These are phyloP conservation scores for Ceraclea dissimilis DNA, from an alignment of 2,888 invertebrate species.

Conservation along the genomic window DNA sequence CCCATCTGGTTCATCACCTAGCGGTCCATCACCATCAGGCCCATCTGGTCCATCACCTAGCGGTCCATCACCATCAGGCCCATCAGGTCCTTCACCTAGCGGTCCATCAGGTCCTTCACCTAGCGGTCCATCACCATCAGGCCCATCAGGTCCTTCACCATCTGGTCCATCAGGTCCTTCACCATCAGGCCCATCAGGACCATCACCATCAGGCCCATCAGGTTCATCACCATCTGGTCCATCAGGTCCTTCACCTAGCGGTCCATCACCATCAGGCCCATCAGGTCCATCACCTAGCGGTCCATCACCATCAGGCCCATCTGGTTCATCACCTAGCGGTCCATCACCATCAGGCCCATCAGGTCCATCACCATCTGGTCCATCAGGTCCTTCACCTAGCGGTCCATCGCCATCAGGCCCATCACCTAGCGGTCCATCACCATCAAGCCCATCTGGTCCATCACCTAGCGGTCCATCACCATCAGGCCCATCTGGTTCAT, in stretches of 20 bases:
- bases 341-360: too few species aligned
- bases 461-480: too few species aligned
- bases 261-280: neutral
- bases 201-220: neutral
- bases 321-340: too few species aligned
- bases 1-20: neutral
- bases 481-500: too few species aligned
- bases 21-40: neutral
- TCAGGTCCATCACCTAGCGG: neutral
- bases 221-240: too few species aligned
- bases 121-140: neutral
- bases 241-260: neutral
- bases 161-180: neutral
- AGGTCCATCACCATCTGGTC: too few species aligned
- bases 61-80: neutral
- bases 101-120: slow-evolving; percentile 1
- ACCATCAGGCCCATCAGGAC: neutral
- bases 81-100: neutral
- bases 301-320: neutral
- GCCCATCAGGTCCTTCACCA: neutral
- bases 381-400: too few species aligned
- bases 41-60: neutral
- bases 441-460: too few species aligned
- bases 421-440: too few species aligned
- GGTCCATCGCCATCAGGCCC: too few species aligned